Evolutionary conservation across 2,888 invertebrate species (phyloP).

Genomic region (Fragum whitleyi): DNA sequence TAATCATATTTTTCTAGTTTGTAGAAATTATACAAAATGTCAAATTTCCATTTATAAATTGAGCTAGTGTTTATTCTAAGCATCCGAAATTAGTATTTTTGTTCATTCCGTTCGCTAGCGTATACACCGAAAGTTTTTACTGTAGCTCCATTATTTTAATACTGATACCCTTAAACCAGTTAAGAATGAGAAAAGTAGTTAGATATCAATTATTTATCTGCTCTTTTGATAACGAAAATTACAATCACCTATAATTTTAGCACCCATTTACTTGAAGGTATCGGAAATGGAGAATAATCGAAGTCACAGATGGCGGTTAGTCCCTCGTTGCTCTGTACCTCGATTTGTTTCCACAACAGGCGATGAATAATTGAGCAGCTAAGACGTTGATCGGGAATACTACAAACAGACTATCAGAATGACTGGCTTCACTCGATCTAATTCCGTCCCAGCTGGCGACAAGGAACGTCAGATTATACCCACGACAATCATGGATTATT

Average conservation of each 20-base stretch:
- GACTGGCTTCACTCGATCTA: constrained; percentile 2
- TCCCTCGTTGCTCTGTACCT: background rate
- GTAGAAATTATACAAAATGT: too few relatives aligned
- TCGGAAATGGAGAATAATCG: background rate
- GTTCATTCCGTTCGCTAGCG: too few relatives aligned
- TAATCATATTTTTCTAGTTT: too few relatives aligned
- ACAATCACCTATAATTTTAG: background rate
- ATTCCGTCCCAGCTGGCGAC: background rate
- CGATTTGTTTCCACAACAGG: background rate
- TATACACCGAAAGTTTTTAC: too few relatives aligned
- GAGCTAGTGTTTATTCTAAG: too few relatives aligned
- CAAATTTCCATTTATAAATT: too few relatives aligned
- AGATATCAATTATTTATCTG: background rate
- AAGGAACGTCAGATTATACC: constrained; percentile 37
- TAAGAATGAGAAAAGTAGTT: too few relatives aligned
- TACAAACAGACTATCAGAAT: background rate
- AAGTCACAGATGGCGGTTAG: background rate
- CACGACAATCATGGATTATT: constrained; percentile 72
- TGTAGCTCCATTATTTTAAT: too few relatives aligned
- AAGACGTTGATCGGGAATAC: background rate
- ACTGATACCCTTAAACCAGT: too few relatives aligned
- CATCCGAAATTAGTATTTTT: too few relatives aligned
- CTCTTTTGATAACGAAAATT: background rate
- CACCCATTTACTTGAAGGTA: background rate
- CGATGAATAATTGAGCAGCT: background rate